These are phyloP conservation scores for Sander vitreus DNA, from an alignment of 2,113 vertebrate genomes.

Conservation along the genomic window DNA sequence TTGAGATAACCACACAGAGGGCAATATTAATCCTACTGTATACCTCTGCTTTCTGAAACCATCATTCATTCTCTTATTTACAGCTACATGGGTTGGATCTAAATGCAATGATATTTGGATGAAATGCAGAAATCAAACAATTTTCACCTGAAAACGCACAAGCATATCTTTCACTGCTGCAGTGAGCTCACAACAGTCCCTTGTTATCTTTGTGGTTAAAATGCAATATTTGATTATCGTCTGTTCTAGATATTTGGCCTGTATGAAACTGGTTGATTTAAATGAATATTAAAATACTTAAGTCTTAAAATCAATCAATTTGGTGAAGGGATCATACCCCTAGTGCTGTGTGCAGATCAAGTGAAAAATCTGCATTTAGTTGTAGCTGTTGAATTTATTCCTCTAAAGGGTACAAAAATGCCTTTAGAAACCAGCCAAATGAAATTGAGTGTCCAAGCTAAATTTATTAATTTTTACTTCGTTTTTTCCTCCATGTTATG, in stretches of 20 bases:
- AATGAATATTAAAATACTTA: neutral
- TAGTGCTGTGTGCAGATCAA: constrained; percentile 28
- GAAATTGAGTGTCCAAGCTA: constrained; percentile 25
- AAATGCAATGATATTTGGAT: constrained; percentile 57
- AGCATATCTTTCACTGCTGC: constrained; percentile 26
- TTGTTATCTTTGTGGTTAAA: neutral
- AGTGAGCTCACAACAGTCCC: neutral
- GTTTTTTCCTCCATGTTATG: constrained; percentile 67
- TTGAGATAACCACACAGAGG: constrained; percentile 34
- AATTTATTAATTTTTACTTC: constrained; percentile 44
- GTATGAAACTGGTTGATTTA: neutral
- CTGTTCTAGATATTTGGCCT: constrained; percentile 11
- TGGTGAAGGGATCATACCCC: constrained; percentile 22
- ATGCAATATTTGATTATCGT: constrained; percentile 5
- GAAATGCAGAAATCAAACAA: constrained; percentile 49
- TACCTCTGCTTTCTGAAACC: constrained; percentile 36
- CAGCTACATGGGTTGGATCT: constrained; percentile 38
- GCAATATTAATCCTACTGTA: constrained; percentile 41
- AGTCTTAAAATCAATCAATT: constrained; percentile 2
- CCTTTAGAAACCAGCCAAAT: constrained; percentile 38
- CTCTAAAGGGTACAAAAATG: constrained; percentile 16
- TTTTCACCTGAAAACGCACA: constrained; percentile 46
- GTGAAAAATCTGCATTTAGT: constrained; percentile 3
- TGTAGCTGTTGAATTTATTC: constrained; percentile 19
- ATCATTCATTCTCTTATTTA: constrained; percentile 53